These are phyloP conservation scores for Drosophila kanapiae DNA, from an alignment of 1,140 invertebrate species.

Conservation along the genomic window DNA sequence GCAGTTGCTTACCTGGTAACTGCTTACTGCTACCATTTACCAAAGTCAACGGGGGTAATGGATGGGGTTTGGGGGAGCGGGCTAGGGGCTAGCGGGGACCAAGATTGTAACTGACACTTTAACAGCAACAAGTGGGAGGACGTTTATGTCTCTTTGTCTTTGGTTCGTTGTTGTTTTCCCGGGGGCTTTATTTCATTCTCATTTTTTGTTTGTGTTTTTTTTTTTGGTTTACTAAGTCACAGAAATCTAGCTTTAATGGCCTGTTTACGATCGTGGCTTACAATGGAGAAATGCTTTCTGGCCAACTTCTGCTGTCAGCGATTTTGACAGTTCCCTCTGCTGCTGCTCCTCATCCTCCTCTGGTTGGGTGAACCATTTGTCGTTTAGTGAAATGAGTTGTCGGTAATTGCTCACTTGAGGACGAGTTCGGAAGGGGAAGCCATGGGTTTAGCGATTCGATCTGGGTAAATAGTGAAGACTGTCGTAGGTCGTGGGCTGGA, in stretches of 20 bases:
- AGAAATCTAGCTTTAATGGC: constrained; percentile 47
- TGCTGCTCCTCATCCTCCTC: no score
- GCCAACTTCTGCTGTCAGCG: constrained; percentile 72
- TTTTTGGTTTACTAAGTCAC: constrained; percentile 59
- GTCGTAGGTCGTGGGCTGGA: constrained; percentile 22
- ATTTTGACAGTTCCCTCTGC: constrained; percentile 68
- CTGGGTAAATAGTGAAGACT: constrained; percentile 48
- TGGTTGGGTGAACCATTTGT: constrained; percentile 69
- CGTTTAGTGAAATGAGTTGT: constrained; percentile 76
- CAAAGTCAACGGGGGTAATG: constrained; percentile 14
- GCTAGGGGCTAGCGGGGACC: constrained; percentile 7
- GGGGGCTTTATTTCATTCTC: constrained; percentile 59
- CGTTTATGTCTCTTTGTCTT: constrained; percentile 81
- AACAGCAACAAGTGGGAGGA: constrained; percentile 82
- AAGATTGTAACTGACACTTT: constrained; percentile 72
- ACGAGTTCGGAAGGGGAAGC: constrained; percentile 13
- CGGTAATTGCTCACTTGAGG: constrained; percentile 57
- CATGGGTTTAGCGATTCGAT: constrained; percentile 25
- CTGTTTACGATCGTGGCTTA: constrained; percentile 1
- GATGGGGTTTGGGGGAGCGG: constrained; percentile 25
- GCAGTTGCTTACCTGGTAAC: constrained; percentile 17
- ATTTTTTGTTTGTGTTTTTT: constrained; percentile 12
- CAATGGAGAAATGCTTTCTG: constrained; percentile 67
- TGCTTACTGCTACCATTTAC: constrained; percentile 38
- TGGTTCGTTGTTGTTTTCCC: constrained; percentile 51